Conservation (phyloP, 2,888 invertebrate genomes). For the Phengaris alcon region DNA sequence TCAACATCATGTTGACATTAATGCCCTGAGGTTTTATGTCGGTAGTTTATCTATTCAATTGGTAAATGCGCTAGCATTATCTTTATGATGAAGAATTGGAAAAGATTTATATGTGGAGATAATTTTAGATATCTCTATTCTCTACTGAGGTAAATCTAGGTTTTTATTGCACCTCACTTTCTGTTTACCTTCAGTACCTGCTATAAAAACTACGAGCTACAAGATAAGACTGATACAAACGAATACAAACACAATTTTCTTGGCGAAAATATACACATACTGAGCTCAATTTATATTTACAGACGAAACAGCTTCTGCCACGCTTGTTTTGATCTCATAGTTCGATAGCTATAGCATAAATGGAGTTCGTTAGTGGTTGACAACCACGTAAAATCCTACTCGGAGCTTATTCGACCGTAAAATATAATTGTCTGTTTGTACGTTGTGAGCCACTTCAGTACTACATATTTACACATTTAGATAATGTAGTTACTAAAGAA, state of each 20-base stretch:
- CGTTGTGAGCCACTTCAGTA: not conserved
- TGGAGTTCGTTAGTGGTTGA: not conserved
- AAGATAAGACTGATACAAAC: slow-evolving; percentile 3
- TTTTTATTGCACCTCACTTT: not conserved
- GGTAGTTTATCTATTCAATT: no score
- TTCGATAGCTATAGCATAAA: not conserved
- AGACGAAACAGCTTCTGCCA: slow-evolving; percentile 5
- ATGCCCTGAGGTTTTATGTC: no score
- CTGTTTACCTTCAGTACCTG: slow-evolving; percentile 4
- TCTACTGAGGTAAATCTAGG: not conserved
- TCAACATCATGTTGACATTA: not conserved
- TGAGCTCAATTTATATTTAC: not conserved
- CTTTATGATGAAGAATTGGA: no score
- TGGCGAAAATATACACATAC: not conserved
- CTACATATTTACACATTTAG: not conserved
- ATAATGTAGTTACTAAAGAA: not conserved
- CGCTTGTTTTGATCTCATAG: not conserved
- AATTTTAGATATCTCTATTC: not conserved
- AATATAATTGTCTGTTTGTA: not conserved
- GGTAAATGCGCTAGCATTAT: no score
- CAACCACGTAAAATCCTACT: not conserved
- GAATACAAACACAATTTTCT: slow-evolving; percentile 9
- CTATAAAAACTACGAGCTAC: slow-evolving; percentile 9
- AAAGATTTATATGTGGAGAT: not conserved
- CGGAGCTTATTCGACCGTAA: not conserved